phyloP scores from a whole-genome alignment of 2,797 vertebrate species.

The Myotis vivesi region DNA sequence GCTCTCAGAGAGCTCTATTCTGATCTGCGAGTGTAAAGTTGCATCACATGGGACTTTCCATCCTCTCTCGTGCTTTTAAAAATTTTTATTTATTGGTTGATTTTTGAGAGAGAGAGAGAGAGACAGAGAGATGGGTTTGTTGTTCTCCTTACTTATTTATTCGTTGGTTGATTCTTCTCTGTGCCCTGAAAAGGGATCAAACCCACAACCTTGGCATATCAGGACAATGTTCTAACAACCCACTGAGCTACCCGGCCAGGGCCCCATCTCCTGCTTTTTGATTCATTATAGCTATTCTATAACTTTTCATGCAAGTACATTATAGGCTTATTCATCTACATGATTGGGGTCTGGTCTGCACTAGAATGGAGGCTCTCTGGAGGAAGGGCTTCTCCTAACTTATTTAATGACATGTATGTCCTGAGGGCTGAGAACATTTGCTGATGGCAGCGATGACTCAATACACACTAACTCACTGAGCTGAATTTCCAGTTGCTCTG shows the following conservation, averaged over 20 bases:
- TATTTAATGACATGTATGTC: not conserved
- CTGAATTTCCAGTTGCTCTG: not conserved
- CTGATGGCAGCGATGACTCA: not conserved
- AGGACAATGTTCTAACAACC: not conserved
- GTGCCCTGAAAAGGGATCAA: not conserved
- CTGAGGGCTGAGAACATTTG: not conserved
- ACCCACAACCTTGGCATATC: not conserved
- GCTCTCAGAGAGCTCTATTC: not conserved
- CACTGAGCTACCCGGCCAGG: not conserved
- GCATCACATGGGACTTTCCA: fast-evolving
- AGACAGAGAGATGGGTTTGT: not conserved
- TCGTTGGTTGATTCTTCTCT: not conserved
- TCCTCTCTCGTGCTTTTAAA: not conserved
- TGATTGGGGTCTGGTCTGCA: not conserved
- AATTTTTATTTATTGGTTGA: not conserved
- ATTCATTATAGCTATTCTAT: not conserved
- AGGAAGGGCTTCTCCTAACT: not conserved
- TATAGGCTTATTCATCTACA: too few relatives aligned
- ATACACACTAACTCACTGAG: not conserved
- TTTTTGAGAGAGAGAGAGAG: not conserved
- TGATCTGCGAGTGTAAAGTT: too few relatives aligned
- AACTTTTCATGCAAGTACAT: not conserved
- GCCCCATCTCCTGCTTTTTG: not conserved
- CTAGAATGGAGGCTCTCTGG: not conserved
- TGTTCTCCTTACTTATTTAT: not conserved